Evolutionary conservation across 2,888 invertebrate genomes (phyloP), one percentile per base, ranked within the genome.

Genomic region (Rhopalosiphum nymphaeae): DNA sequence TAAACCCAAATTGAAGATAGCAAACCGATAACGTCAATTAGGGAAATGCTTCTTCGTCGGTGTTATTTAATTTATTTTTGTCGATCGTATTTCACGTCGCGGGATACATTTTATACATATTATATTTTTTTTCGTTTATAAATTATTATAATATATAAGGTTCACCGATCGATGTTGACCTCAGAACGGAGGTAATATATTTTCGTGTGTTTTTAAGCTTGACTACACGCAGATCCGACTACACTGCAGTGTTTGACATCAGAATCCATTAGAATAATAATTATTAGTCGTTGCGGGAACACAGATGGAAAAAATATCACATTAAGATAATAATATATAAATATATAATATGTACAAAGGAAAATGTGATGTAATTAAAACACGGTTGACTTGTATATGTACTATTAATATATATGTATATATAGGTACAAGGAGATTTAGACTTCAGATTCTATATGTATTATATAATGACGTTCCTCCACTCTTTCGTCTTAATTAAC

Each of bases 21-120:
- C 94, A n/a, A 87, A 92, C 89, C 86, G 94, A 94, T 94, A 94
- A 94, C 86, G 94, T 94, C 94, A 94, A 94, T 94, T 94, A 94
- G 29, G 89, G 89, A 85, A 89, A 90, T 36, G 89, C 46, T 36
- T 86, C 91, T 85, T 85, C 49, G 49, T 29, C 84, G 46, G 57
- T 46, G 46, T 67, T 90, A 53, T 91, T 67, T 94, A 94, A 93
- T 90, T 91, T 94, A 94, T 91, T 90, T 94, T 78, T 29, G 92
- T 92, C 53, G 88, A 86, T 91, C 94, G 57, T 56, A 85, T 94
- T 85, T 90, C 29, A 85, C 93, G 49, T 89, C 67, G 26, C 49
- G 36, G 67, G 86, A 91, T 85, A n/a, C 53, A 78, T 93, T n/a
- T 46, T 78, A n/a, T 56, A 56, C 7, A 67, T 57, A 61, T 36